phyloP scores from a whole-genome alignment of 2,888 invertebrate genomes.

The Argynnis bischoffii region DNA sequence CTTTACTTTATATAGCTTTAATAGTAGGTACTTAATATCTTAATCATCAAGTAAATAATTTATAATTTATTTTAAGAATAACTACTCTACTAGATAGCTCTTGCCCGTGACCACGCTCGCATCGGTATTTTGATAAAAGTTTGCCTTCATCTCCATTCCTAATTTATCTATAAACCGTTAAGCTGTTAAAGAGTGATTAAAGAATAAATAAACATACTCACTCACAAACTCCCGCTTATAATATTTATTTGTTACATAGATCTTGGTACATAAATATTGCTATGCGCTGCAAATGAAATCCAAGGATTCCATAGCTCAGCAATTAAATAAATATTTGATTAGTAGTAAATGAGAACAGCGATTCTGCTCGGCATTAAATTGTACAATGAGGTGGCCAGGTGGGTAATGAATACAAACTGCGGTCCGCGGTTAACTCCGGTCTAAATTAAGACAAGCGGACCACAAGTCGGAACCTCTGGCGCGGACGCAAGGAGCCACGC shows the following conservation, averaged over 20 bases:
- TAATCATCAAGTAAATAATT: too few species aligned
- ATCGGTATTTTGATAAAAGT: too few species aligned
- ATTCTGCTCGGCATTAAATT: slow-evolving; percentile 68
- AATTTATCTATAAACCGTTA: too few species aligned
- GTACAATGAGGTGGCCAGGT: slow-evolving; percentile 62
- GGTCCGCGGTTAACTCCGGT: slow-evolving; percentile 70
- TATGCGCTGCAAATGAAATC: slow-evolving; percentile 23
- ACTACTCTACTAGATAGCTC: too few species aligned
- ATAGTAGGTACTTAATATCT: too few species aligned
- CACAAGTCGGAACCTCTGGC: slow-evolving; percentile 61
- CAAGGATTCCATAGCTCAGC: slow-evolving; percentile 34
- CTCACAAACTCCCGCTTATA: not conserved
- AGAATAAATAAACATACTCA: too few species aligned
- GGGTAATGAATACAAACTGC: slow-evolving; percentile 80
- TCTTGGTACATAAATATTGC: not conserved
- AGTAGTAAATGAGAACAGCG: slow-evolving; percentile 65
- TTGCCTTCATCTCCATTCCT: too few species aligned
- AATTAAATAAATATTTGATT: slow-evolving; percentile 64
- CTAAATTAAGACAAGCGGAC: slow-evolving; percentile 71
- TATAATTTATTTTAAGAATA: too few species aligned
- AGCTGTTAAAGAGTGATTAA: too few species aligned
- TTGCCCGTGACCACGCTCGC: too few species aligned
- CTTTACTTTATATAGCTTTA: too few species aligned
- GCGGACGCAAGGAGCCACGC: slow-evolving; percentile 47
- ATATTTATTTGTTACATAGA: not conserved